Evolutionary conservation across 2,888 invertebrate genomes (phyloP).

Genomic region (Drosophila parthenogenetica): DNA sequence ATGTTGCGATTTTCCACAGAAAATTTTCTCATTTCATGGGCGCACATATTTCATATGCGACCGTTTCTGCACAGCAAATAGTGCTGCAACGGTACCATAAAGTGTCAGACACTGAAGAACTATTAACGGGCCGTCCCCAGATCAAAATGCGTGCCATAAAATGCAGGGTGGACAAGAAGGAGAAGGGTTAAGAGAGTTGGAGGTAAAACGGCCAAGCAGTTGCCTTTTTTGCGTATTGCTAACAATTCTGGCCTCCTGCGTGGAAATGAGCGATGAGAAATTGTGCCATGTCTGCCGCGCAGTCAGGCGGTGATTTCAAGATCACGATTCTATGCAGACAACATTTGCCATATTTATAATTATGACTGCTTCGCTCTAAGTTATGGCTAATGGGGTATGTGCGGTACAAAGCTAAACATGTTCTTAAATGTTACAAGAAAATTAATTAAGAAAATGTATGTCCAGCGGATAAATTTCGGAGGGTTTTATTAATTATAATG

Average conservation of each 20-base stretch:
- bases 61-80: slow-evolving; percentile 25
- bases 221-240: slow-evolving; percentile 3
- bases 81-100: slow-evolving; percentile 47
- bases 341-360: slow-evolving; percentile 46
- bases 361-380: slow-evolving; percentile 15
- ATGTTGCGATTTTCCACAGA: slow-evolving; percentile 84
- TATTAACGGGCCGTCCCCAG: slow-evolving; percentile 60
- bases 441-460: no score
- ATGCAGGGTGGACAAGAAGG: slow-evolving; percentile 1
- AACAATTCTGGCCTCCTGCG: slow-evolving; percentile 69
- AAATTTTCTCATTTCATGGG: slow-evolving; percentile 83
- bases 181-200: background rate
- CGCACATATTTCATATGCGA: slow-evolving; percentile 74
- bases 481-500: no score
- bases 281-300: slow-evolving; percentile 70
- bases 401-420: background rate
- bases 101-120: slow-evolving; percentile 55
- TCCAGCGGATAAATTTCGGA: no score
- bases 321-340: slow-evolving; percentile 56
- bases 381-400: background rate
- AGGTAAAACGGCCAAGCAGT: slow-evolving; percentile 5
- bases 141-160: slow-evolving; percentile 56
- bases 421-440: background rate
- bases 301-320: slow-evolving; percentile 59
- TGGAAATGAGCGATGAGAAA: slow-evolving; percentile 76